Base-by-base conservation (phyloP, 2,888 invertebrate genomes). In the Strigamia maritima region DNA sequence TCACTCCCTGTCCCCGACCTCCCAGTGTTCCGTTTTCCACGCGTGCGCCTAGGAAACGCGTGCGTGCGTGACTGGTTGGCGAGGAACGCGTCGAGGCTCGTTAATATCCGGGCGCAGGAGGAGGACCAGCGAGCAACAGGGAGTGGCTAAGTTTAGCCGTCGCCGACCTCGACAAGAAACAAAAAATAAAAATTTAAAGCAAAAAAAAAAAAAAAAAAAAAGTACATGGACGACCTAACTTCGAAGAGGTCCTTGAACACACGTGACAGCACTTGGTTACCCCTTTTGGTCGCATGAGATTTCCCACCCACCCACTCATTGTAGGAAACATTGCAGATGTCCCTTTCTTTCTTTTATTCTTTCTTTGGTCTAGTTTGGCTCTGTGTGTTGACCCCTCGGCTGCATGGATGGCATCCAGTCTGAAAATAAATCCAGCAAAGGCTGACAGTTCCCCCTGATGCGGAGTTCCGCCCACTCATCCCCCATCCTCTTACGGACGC, bases 71-170 rank as follows among this genome's bases (percentile, higher is more conserved):
- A 60, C 60, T 60, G 60, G 60, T 60, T 19, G 60, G 60, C 24
- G 24, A 60, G 60, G 60, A 12, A 60, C 24, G 60, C 60, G 60
- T 60, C 60, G 60, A 60, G 60, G 60, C 60, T 60, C 60, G 60
- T 60, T 60, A 60, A 60, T 60, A 60, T 60, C 60, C 60, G 60
- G 60, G 24, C 60, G n/a, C 44, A 44, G 44, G 12, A 44, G 44
- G 44, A 44, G 44, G 60, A 60, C 60, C 60, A 44, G 60, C 60
- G 60, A 60, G 60, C 60, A 60, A 60, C 60, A 60, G 60, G 60
- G 60, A 60, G 60, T 60, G 60, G 60, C 60, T 60, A 60, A 60
- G 60, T 60, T 60, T 60, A 60, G 60, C 60, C 60, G 24, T 24
- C 60, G 19, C 24, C 60, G 24, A 60, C 60, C 60, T 60, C 60